These are phyloP conservation scores for Orius insidiosus DNA, from an alignment of 1,140 invertebrate genomes.

Conservation along the genomic window DNA sequence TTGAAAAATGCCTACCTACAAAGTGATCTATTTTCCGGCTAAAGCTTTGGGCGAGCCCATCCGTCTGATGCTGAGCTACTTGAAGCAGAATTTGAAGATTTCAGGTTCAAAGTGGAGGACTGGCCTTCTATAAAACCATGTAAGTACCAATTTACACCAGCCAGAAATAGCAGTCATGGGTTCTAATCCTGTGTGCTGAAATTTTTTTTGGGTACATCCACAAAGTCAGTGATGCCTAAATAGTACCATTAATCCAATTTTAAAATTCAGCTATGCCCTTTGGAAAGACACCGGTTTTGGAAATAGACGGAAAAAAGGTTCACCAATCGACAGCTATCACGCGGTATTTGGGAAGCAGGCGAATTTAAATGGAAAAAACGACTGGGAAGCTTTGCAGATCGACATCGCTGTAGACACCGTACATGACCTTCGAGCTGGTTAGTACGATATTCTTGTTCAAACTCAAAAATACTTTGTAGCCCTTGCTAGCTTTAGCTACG, in stretches of 20 bases:
- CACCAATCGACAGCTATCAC: conserved; percentile 34
- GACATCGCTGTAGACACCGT: conserved; percentile 31
- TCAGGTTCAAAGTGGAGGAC: conserved; percentile 30
- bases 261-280: conserved; percentile 32
- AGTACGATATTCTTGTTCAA: conserved; percentile 16
- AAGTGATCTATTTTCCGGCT: conserved; percentile 46
- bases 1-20: conserved; percentile 25
- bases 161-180: too few relatives aligned
- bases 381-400: conserved; percentile 43
- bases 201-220: neutral
- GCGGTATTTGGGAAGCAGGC: conserved; percentile 33
- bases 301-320: conserved; percentile 32
- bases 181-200: neutral
- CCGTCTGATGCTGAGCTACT: conserved; percentile 44
- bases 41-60: conserved; percentile 49
- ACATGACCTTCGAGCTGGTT: conserved; percentile 25
- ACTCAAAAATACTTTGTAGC: conserved; percentile 12
- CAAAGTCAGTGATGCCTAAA: neutral
- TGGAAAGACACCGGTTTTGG: conserved; percentile 35
- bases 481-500: conserved; percentile 19
- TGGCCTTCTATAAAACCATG: conserved; percentile 33
- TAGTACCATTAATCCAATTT: too few relatives aligned
- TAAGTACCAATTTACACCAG: conserved; percentile 24
- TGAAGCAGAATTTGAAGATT: conserved; percentile 46
- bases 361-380: conserved; percentile 30